Conservation (phyloP, 2,797 vertebrate genomes). For the Acestrorhynchus altus region DNA sequence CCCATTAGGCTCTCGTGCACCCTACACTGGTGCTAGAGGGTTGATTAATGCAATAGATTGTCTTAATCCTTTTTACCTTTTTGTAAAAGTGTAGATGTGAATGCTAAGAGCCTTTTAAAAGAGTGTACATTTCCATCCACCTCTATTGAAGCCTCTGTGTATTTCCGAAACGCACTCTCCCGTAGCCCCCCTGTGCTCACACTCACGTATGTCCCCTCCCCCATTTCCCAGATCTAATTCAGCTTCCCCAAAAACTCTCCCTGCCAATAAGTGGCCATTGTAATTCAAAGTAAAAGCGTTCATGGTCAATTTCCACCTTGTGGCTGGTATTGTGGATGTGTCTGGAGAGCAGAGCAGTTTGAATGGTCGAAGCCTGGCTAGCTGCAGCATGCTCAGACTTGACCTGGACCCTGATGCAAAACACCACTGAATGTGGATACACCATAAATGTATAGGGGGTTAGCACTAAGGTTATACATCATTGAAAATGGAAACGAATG, state of each 20-base stretch:
- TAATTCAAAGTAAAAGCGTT: slow-evolving; percentile 45
- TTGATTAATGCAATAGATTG: too few relatives aligned
- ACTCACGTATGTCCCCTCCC: not conserved
- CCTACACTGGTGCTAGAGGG: too few relatives aligned
- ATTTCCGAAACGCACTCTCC: not conserved
- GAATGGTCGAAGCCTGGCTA: slow-evolving; percentile 27
- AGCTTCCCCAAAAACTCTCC: slow-evolving; percentile 28
- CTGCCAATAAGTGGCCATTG: slow-evolving; percentile 31
- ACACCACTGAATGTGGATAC: not conserved
- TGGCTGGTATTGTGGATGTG: slow-evolving; percentile 6
- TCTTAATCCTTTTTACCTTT: too few relatives aligned
- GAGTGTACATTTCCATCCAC: not conserved
- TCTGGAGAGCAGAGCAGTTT: slow-evolving; percentile 33
- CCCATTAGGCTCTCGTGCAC: too few relatives aligned
- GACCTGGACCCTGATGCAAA: slow-evolving; percentile 27
- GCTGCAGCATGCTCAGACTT: slow-evolving; percentile 30
- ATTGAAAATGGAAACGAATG: not conserved
- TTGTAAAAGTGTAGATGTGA: too few relatives aligned
- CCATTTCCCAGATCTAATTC: slow-evolving; percentile 19
- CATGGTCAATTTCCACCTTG: slow-evolving; percentile 50
- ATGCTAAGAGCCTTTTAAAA: too few relatives aligned
- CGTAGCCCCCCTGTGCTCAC: not conserved
- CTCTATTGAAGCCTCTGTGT: not conserved
- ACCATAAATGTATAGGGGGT: not conserved
- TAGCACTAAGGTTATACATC: not conserved